Percentiles rank a stretch among this genome's conserved stretches.
Evolutionary conservation across 2,113 vertebrate genomes (phyloP).

Genomic region (Junco hyemalis): DNA sequence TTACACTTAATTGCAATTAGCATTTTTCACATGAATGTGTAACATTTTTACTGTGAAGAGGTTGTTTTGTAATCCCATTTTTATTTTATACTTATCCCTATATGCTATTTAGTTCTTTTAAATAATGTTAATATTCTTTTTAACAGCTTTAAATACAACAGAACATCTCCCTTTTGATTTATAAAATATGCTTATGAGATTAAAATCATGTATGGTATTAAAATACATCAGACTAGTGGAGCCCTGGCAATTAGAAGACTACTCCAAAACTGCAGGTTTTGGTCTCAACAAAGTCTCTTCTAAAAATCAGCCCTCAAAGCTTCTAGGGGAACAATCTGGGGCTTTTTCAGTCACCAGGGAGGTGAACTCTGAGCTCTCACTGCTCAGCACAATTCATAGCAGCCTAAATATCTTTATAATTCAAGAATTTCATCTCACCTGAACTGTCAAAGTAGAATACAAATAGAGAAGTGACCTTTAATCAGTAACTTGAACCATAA

Average conservation of each 20-base stretch:
- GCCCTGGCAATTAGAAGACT: constrained; percentile 20
- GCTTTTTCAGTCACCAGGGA: constrained; percentile 22
- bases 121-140: constrained; percentile 40
- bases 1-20: not conserved
- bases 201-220: not conserved
- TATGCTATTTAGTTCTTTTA: constrained; percentile 32
- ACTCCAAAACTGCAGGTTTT: not conserved
- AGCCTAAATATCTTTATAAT: constrained; percentile 56
- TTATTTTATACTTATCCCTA: constrained; percentile 3
- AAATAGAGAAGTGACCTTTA: constrained; percentile 44
- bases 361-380: constrained; percentile 58
- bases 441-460: constrained; percentile 45
- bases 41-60: not conserved
- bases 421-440: constrained; percentile 43
- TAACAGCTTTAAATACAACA: constrained; percentile 17
- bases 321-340: constrained; percentile 4
- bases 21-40: not conserved
- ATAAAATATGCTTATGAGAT: constrained; percentile 50
- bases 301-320: constrained; percentile 24
- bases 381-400: constrained; percentile 28
- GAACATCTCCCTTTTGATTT: constrained; percentile 37
- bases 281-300: not conserved
- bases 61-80: not conserved
- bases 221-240: constrained; percentile 16
- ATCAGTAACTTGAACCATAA: not conserved